Conservation (phyloP, 2,113 vertebrate species). For the Ochotona princeps region DNA sequence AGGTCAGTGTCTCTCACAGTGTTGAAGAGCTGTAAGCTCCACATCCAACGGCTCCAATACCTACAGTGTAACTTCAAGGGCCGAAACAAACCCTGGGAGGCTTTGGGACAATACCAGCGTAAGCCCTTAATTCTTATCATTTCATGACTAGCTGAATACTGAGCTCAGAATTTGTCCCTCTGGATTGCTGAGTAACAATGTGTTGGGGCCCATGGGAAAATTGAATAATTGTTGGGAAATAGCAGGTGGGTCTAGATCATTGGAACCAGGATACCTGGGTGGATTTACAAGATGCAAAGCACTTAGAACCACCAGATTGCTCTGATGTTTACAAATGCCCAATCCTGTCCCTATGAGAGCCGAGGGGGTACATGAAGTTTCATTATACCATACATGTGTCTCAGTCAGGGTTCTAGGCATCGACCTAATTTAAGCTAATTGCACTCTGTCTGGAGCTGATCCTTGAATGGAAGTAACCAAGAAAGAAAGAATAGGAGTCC, state of each 20-base stretch:
- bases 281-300: background rate
- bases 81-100: background rate
- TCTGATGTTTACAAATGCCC: background rate
- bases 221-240: background rate
- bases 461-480: background rate
- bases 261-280: background rate
- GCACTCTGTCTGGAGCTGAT: background rate
- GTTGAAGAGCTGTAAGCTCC: rapidly evolving
- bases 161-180: background rate
- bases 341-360: background rate
- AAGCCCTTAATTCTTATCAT: background rate
- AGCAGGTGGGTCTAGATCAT: background rate
- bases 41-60: background rate
- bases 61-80: background rate
- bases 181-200: too few species aligned
- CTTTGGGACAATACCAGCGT: background rate
- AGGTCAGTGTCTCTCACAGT: background rate
- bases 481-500: background rate
- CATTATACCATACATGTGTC: background rate
- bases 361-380: too few species aligned
- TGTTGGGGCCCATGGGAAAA: background rate
- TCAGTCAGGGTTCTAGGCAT: background rate
- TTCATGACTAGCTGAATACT: background rate
- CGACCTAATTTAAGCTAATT: background rate
- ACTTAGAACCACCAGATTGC: background rate